Conservation (phyloP, 2,113 vertebrate species). For the Grammatotria lemairii region DNA sequence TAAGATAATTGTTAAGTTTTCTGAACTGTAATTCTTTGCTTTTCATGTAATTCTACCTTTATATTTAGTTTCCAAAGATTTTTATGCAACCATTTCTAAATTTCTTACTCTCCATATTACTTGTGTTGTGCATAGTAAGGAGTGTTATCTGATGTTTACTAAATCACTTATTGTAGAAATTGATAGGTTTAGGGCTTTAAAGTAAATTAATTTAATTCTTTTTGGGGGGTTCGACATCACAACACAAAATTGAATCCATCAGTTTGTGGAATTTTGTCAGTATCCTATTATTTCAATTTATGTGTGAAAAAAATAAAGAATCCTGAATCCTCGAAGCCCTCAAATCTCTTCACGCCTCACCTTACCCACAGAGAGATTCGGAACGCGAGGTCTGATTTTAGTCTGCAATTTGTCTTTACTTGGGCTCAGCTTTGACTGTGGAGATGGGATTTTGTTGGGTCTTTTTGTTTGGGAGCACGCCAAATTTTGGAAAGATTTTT, state of each 20-base stretch:
- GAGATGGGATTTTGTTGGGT: background rate
- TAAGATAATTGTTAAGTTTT: background rate
- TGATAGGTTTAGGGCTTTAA: background rate
- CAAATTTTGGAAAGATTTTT: background rate
- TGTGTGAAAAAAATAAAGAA: background rate
- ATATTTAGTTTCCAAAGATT: background rate
- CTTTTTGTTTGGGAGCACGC: background rate
- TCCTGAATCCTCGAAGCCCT: background rate
- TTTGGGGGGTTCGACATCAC: background rate
- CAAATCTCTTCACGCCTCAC: background rate
- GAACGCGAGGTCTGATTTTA: constrained; percentile 39
- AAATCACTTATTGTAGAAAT: background rate
- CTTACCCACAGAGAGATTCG: background rate
- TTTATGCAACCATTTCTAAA: background rate
- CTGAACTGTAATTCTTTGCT: background rate
- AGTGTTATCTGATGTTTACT: background rate
- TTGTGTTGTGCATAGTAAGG: background rate
- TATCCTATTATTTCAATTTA: background rate
- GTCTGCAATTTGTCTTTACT: constrained; percentile 21
- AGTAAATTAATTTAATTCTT: background rate
- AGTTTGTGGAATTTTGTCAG: background rate
- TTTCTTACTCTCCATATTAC: background rate
- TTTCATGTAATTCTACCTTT: background rate
- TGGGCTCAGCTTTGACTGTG: background rate
- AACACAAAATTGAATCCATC: background rate